Percentiles rank a stretch among this genome's conserved stretches.
phyloP scores from a whole-genome alignment of 2,113 vertebrate genomes.

The Delphinus delphis region DNA sequence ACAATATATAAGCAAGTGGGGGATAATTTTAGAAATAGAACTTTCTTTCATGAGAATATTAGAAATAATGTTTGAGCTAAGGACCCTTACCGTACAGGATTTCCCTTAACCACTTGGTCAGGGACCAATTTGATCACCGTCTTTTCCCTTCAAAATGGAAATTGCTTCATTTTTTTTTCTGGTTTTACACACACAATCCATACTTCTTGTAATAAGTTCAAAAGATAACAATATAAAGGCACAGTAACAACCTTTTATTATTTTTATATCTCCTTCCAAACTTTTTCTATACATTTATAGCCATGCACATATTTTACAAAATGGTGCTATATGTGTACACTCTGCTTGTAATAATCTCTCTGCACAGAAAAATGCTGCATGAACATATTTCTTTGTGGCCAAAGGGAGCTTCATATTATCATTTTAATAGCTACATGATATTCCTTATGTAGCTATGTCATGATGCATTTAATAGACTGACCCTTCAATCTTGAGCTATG shows the following conservation, averaged over 20 bases:
- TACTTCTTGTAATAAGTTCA: not conserved
- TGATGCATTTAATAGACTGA: not conserved
- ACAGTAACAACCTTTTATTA: not conserved
- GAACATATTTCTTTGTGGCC: not conserved
- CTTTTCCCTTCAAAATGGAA: not conserved
- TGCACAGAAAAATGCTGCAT: not conserved
- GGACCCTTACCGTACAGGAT: not conserved
- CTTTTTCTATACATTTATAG: not conserved
- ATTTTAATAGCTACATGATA: not conserved
- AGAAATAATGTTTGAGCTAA: not conserved
- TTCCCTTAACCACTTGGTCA: not conserved
- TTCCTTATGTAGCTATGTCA: not conserved
- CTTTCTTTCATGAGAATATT: not conserved
- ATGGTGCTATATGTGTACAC: not conserved
- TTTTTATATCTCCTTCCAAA: not conserved
- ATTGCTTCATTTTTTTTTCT: not conserved
- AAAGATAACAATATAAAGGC: not conserved
- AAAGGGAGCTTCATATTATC: not conserved
- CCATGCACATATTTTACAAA: not conserved
- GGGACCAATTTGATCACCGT: not conserved
- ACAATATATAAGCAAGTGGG: not conserved
- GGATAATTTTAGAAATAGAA: not conserved
- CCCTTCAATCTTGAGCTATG: not conserved
- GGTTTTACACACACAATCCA: not conserved
- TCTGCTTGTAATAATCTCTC: not conserved